Evolutionary conservation across 2,888 invertebrate species (phyloP), one percentile per base, ranked within the genome.

Genomic region (Himalopsyche anomala): DNA sequence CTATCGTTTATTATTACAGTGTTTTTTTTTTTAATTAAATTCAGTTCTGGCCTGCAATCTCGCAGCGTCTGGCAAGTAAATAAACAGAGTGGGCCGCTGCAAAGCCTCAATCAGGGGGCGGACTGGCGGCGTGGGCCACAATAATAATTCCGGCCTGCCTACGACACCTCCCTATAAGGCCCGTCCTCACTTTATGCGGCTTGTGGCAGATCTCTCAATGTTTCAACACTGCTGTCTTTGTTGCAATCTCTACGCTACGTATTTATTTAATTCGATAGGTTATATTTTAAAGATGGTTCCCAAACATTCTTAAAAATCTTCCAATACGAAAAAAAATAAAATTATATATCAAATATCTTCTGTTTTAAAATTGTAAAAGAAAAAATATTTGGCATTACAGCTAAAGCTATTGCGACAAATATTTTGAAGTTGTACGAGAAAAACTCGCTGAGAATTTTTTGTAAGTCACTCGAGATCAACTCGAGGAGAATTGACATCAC

Each of bases 131-230:
- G 62, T 62, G 62, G 62, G 62, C 62, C 62, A 6, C 62, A 4
- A 15, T 28, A 62, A 62, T 62, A 28, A 38, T 80, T 40, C 42
- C 80, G 80, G 80, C 28, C 80, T 80, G 80, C 80, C 80, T 80
- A 80, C 80, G 80, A 80, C 80, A 42, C 80, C 28, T 38, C 80
- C 80, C 42, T 80, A 80, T 80, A 80, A 40, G 80, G 80, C 40
- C 19, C 40, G n/a, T 40, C 80, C 62, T 62, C 62, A 62, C 19
- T 28, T 62, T 28, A 28, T 28, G 62, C 62, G 62, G 62, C 28
- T 19, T 62, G 62, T 62, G 62, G 62, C 62, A 19, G 62, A 62
- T 19, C 62, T 62, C 28, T 62, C 62, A 62, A 62, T 62, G 62
- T 62, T 62, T 62, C 62, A 62, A 62, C 62, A 62, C 62, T 62